Conservation (phyloP, 2,888 invertebrate genomes). For the Stenurella melanura region DNA sequence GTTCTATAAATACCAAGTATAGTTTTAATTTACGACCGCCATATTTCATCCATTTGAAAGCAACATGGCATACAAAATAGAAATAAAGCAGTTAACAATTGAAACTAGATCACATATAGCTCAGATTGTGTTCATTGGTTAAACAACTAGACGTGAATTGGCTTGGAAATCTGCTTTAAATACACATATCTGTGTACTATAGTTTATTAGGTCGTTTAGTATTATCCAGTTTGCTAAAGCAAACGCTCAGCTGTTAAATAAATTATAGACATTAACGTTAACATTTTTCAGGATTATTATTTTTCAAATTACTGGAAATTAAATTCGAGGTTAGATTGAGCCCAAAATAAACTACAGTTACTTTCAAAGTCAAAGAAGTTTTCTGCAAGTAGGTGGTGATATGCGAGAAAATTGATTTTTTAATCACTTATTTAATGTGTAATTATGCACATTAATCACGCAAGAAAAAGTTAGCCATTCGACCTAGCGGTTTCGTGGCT, state of each 20-base stretch:
- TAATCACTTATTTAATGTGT: no score
- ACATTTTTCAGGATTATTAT: constrained; percentile 3
- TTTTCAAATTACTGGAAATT: background rate
- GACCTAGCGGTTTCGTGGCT: no score
- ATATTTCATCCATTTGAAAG: constrained; percentile 41
- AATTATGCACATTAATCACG: no score
- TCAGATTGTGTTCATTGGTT: constrained; percentile 33
- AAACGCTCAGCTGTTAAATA: background rate
- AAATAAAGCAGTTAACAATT: constrained; percentile 43
- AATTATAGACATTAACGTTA: background rate
- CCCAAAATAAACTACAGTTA: background rate
- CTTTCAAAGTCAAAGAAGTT: background rate
- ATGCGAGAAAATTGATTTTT: no score
- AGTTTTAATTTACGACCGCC: constrained; percentile 36
- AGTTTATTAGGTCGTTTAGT: background rate
- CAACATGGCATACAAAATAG: constrained; percentile 44
- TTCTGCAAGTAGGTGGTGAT: no score
- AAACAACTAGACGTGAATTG: constrained; percentile 13
- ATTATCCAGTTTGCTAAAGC: background rate
- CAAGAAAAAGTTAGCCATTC: no score
- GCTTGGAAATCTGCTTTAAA: constrained; percentile 1
- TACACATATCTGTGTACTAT: background rate
- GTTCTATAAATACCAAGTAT: constrained; percentile 32
- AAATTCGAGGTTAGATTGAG: background rate
- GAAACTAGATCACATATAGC: constrained; percentile 42